Conservation (phyloP, 2,888 invertebrate genomes). For the Lithophane socia region DNA sequence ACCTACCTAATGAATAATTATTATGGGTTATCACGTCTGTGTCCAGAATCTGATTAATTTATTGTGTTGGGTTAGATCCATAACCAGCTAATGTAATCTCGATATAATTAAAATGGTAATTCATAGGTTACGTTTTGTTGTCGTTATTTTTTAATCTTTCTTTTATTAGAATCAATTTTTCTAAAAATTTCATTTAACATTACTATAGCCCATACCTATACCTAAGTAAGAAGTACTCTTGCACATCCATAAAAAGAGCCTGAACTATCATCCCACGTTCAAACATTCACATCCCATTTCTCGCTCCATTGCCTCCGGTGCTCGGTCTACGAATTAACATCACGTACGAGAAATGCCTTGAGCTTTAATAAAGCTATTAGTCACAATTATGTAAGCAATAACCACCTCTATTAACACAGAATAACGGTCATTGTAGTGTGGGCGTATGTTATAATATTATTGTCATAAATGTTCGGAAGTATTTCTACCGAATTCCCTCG, state of each 20-base stretch:
- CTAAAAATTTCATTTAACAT: background rate
- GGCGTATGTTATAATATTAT: constrained; percentile 22
- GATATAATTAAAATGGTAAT: background rate
- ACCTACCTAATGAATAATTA: background rate
- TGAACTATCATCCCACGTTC: background rate
- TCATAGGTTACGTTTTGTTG: background rate
- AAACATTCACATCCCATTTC: constrained; percentile 24
- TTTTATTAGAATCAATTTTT: background rate
- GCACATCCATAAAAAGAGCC: background rate
- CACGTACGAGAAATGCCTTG: constrained; percentile 28
- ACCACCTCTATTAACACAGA: constrained; percentile 19
- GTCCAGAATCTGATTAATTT: background rate
- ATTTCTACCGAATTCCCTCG: constrained; percentile 27
- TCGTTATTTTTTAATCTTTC: background rate
- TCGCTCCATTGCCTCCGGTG: background rate
- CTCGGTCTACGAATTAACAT: constrained; percentile 25
- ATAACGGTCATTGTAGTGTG: constrained; percentile 33
- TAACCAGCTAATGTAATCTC: background rate
- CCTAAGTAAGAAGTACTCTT: too few relatives aligned
- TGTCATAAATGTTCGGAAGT: constrained; percentile 18
- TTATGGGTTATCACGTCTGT: background rate
- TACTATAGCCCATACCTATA: background rate
- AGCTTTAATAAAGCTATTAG: constrained; percentile 27
- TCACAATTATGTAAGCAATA: constrained; percentile 42
- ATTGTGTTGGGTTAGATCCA: too few relatives aligned